Percentiles rank a stretch among this genome's conserved stretches.
Evolutionary conservation across 2,888 invertebrate genomes (phyloP).

Genomic region (Chrysolina oricalcia): DNA sequence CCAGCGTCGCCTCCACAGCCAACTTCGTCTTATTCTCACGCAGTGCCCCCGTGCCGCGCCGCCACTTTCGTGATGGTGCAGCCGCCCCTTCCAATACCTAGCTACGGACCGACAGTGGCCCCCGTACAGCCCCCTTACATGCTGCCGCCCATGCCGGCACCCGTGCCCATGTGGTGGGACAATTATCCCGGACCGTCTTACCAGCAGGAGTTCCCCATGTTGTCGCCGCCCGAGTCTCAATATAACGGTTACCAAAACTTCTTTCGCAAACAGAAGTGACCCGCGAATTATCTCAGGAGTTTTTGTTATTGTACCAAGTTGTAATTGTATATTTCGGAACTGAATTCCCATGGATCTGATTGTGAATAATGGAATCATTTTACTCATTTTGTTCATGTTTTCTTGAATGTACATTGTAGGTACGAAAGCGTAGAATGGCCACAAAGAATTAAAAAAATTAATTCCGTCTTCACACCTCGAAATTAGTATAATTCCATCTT

Average conservation of each 20-base stretch:
- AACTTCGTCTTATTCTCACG: constrained; percentile 43
- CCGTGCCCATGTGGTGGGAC: constrained; percentile 66
- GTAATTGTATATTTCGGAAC: constrained; percentile 42
- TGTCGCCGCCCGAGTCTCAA: constrained; percentile 58
- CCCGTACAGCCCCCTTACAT: constrained; percentile 59
- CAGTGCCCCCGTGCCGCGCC: constrained; percentile 50
- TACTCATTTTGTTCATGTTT: no score
- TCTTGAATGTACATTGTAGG: no score
- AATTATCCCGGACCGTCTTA: constrained; percentile 65
- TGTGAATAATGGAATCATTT: no score
- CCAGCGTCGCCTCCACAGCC: constrained; percentile 64
- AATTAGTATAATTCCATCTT: no score
- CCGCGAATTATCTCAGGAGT: constrained; percentile 57
- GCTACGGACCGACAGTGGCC: constrained; percentile 53
- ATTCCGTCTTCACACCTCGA: no score
- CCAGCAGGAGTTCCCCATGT: constrained; percentile 65
- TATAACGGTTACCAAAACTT: constrained; percentile 63
- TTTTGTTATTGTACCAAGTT: constrained; percentile 60
- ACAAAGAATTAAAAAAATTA: no score
- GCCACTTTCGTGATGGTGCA: constrained; percentile 67
- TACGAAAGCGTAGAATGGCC: no score
- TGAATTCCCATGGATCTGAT: not conserved
- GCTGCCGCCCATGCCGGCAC: constrained; percentile 60
- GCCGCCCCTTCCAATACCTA: constrained; percentile 64
- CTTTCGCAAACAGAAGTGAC: constrained; percentile 69